A percentile compares a stretch with the other conserved stretches of the same genome.
These are phyloP conservation scores for Pseudobourletiella spinata DNA, from an alignment of 1,140 invertebrate species.

Conservation along the genomic window DNA sequence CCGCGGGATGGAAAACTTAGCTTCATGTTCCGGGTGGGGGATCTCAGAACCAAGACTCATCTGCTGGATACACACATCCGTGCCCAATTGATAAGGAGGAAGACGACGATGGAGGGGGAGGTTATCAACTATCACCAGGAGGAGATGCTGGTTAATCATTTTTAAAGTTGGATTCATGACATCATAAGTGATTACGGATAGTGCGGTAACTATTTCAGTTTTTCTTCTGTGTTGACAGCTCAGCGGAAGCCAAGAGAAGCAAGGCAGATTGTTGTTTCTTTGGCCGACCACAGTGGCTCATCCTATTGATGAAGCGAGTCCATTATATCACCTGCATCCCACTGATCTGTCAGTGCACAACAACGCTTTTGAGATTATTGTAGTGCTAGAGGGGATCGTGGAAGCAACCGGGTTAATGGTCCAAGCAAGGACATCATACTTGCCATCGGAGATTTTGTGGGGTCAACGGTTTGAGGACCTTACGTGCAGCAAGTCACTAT, in stretches of 20 bases:
- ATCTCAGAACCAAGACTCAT: constrained; percentile 79
- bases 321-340: constrained; percentile 69
- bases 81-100: constrained; percentile 66
- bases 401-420: constrained; percentile 74
- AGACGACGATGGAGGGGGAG: constrained; percentile 72
- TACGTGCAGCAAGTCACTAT: constrained; percentile 69
- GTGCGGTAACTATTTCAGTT: too few species aligned
- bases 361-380: constrained; percentile 75
- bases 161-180: not conserved
- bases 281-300: constrained; percentile 86
- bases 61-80: constrained; percentile 83
- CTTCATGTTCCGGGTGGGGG: constrained; percentile 80
- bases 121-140: constrained; percentile 71
- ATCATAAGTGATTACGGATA: too few species aligned
- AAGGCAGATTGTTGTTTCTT: too few species aligned
- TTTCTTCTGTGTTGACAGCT: too few species aligned
- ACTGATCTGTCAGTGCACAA: not conserved
- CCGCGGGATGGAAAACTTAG: constrained; percentile 67
- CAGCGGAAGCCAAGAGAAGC: too few species aligned
- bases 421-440: constrained; percentile 77
- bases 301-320: constrained; percentile 70
- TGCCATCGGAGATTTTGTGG: too few species aligned
- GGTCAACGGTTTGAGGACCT: constrained; percentile 77
- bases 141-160: constrained; percentile 46
- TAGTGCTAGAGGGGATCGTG: constrained; percentile 80